Evolutionary conservation across 2,797 vertebrate species (phyloP).

Genomic region (Avahi laniger): DNA sequence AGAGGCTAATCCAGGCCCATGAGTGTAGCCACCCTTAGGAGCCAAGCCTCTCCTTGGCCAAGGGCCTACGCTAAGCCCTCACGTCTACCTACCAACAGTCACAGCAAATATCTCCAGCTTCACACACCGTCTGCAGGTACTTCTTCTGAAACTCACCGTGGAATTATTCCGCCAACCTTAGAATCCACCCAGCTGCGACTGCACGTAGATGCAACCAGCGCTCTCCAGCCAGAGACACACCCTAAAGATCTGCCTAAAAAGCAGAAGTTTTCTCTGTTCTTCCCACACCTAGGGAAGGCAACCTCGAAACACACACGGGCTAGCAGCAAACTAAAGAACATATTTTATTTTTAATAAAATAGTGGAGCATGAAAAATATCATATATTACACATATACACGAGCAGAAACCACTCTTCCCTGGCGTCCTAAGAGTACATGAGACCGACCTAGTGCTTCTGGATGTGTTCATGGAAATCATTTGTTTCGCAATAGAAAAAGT

Average conservation of each 20-base stretch:
- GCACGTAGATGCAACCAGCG: background rate
- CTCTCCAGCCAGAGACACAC: background rate
- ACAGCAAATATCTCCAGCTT: background rate
- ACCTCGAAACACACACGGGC: slow-evolving; percentile 61
- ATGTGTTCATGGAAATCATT: slow-evolving; percentile 91
- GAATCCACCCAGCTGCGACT: background rate
- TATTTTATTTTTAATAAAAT: slow-evolving; percentile 98
- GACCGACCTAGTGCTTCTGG: slow-evolving; percentile 90
- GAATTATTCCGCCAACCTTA: background rate
- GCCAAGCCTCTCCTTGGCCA: background rate
- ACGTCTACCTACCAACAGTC: background rate
- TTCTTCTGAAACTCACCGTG: background rate
- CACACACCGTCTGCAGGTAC: background rate
- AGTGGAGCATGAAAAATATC: slow-evolving; percentile 88
- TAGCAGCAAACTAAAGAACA: slow-evolving; percentile 91
- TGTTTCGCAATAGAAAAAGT: slow-evolving; percentile 92
- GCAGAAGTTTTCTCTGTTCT: slow-evolving; percentile 46
- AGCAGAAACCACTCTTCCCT: slow-evolving; percentile 85
- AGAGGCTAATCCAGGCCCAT: slow-evolving; percentile 32
- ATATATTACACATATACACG: slow-evolving; percentile 93
- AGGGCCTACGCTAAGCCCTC: background rate
- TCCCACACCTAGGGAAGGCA: slow-evolving; percentile 27
- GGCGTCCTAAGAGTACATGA: slow-evolving; percentile 82
- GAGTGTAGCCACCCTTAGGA: background rate
- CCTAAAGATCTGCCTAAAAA: background rate